Percentiles rank a stretch among this genome's conserved stretches.
These are phyloP conservation scores for Tortrix viridana DNA, from an alignment of 2,888 invertebrate genomes.

Conservation along the genomic window DNA sequence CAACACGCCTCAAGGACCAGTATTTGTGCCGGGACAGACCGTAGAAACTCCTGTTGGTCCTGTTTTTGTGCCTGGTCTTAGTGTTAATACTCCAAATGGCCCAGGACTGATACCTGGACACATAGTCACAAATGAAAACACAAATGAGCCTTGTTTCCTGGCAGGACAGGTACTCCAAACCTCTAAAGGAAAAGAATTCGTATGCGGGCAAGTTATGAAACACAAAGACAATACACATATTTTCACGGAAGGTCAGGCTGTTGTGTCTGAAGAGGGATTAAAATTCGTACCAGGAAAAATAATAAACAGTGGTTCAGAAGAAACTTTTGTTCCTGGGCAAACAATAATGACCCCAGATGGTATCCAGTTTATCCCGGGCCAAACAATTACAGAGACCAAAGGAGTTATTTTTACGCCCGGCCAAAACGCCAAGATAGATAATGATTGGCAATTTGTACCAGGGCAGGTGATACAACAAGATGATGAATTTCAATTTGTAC, in stretches of 20 bases:
- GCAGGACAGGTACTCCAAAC: slow-evolving; percentile 88
- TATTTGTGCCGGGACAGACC: slow-evolving; percentile 91
- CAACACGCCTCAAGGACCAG: slow-evolving; percentile 87
- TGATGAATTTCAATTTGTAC: slow-evolving; percentile 83
- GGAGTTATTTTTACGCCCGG: slow-evolving; percentile 86
- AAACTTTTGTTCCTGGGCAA: slow-evolving; percentile 86
- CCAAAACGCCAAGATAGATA: slow-evolving; percentile 81
- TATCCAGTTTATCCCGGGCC: slow-evolving; percentile 86
- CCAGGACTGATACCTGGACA: slow-evolving; percentile 90
- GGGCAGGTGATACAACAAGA: slow-evolving; percentile 86
- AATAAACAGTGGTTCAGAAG: slow-evolving; percentile 73
- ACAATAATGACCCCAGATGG: slow-evolving; percentile 84
- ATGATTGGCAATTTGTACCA: slow-evolving; percentile 86
- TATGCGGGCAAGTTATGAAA: slow-evolving; percentile 86
- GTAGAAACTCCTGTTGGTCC: slow-evolving; percentile 87
- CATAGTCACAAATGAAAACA: slow-evolving; percentile 84
- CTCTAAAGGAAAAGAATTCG: slow-evolving; percentile 81
- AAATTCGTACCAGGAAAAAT: slow-evolving; percentile 86
- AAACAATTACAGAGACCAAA: slow-evolving; percentile 80
- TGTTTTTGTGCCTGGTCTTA: slow-evolving; percentile 89
- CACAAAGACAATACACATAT: slow-evolving; percentile 81
- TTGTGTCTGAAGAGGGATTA: slow-evolving; percentile 84
- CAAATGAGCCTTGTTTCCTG: slow-evolving; percentile 86
- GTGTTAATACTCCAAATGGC: slow-evolving; percentile 87
- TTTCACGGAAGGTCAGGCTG: slow-evolving; percentile 86